Base-by-base conservation (phyloP, 2,113 vertebrate species). In the Elephantulus edwardii region DNA sequence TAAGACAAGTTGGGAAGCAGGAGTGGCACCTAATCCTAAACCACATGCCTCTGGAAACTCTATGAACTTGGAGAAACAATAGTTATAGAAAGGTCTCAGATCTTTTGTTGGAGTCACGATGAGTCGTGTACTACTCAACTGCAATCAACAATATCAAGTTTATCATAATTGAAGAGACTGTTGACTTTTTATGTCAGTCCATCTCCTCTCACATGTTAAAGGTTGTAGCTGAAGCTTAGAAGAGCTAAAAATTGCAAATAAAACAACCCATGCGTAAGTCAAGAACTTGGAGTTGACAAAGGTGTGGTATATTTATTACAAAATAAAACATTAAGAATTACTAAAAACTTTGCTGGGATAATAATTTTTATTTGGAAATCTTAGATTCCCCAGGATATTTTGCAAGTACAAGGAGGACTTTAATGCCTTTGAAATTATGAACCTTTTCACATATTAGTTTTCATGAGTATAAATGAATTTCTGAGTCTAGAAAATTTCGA, bases 251-350 rank as follows among this genome's bases (percentile, higher is more conserved):
- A 54, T 83, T 6, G 8, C 42, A 80, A 50, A 46, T 79, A 76
- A 92, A 86, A 71, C 84, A 88, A 79, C 7, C 28, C 42, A 68
- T 40, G 17, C 3, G 83, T 70, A 19, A 79, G 30, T 81, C 20
- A 77, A 74, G 68, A 87, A 71, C 62, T 82, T 86, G 20, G 40
- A 83, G 12, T 56, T 88, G 19, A 75, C 10, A 9, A 48, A 88
- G 12, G 10, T 30, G 24, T 30, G 56, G 8, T 10, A 4, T 83
- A 54, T 84, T 84, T 70, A 52, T 91, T 76, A 75, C 17, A 83
- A 86, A 90, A 83, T 44, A 81, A 48, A 80, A 76, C 66, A 48
- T 16, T 83, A 68, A 82, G 8, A 76, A 79, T 52, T 90, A 71
- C n/a, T 76, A 38, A 83, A 56, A 58, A 42, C 8, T 60, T 48